Base-by-base conservation (phyloP, 2,888 invertebrate species). In the Mythimna vitellina region DNA sequence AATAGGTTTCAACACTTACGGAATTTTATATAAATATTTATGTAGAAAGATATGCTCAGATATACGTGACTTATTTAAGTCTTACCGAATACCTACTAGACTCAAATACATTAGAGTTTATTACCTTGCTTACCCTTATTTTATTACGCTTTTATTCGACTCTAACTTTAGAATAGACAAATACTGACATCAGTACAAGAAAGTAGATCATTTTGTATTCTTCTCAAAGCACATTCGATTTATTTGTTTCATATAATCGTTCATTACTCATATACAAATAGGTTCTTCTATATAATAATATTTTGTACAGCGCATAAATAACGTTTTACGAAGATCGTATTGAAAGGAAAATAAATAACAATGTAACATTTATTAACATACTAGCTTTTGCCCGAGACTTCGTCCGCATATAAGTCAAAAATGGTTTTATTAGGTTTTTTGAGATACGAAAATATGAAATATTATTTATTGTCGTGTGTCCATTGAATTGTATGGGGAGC, bases 141-240 rank as follows among this genome's bases (percentile, higher is more conserved):
- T 49, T n/a, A n/a, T 51, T n/a, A 49, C 7, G 6, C 20, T 49
- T 8, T 8, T 8, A 22, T 9, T 49, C 42, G 20, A 20, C 7
- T 51, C 9, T 51, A n/a, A 51, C 3, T 8, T 51, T n/a, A n/a
- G n/a, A n/a, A 20, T 49, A 49, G 20, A 8, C 6, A n/a, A n/a
- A n/a, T 7, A 7, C 8, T 20, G 6, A 7, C 7, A n/a, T 20
- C 49, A 49, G n/a, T 10, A 51, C 0, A 9, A 3, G 3, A 5
- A 51, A 9, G 51, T 38, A 6, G 25, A n/a, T 10, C 22, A 58
- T 29, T 17, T 42, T 29, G 3, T 17, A 38, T 8, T 69, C 29
- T 17, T 46, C 10, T 38, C 38, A 65, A 66, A 58, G 17, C n/a
- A 51, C 51, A 42, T 54, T 49, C 14, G 57, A 72, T 49, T 62